Evolutionary conservation across 2,797 vertebrate species (phyloP), one percentile per base, ranked within the genome.

Genomic region (Urophycis tenuis): DNA sequence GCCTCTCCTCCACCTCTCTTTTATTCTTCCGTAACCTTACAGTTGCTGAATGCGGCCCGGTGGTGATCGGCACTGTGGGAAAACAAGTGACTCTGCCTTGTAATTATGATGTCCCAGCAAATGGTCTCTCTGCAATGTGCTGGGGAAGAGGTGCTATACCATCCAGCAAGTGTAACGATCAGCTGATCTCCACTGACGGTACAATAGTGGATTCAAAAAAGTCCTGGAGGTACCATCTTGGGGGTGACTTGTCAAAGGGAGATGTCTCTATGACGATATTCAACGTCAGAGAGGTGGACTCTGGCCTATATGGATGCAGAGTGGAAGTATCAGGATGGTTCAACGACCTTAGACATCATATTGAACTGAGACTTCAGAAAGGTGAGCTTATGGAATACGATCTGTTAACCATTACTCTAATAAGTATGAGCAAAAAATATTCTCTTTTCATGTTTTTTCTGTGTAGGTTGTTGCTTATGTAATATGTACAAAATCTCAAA

Each of bases 221-320:
- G 5, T 82, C 82, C 22, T 10, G 11, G 34, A 93, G 89, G 91
- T 96, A 94, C 30, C 73, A 34, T 29, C 31, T 97, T 32, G 17
- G 53, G 41, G 93, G 94, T 72, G 6, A 78, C 6, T 75, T 95
- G 84, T 2, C 0, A 0, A 0, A 0, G 0, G 95, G 96, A 0
- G 79, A 96, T 0, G 92, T 95, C 22, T 94, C 95, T 67, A 82
- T 97, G 85, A 96, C 92, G 0, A 94, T 97, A 0, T 0, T 78
- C 19, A 82, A 79, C 0, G 75, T 91, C 1, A 76, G 36, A 0
- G 72, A 80, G 60, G 8, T 11, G 2, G 95, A 97, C 76, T 75
- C 85, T 5, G 96, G 95, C 53, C 75, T 0, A 0, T 97, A 96
- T 6, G 94, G 95, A 69, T 97, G 96, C 83, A 92, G 95, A 0